Evolutionary conservation across 2,113 vertebrate genomes (phyloP).

Genomic region (Pollimyrus isidori): DNA sequence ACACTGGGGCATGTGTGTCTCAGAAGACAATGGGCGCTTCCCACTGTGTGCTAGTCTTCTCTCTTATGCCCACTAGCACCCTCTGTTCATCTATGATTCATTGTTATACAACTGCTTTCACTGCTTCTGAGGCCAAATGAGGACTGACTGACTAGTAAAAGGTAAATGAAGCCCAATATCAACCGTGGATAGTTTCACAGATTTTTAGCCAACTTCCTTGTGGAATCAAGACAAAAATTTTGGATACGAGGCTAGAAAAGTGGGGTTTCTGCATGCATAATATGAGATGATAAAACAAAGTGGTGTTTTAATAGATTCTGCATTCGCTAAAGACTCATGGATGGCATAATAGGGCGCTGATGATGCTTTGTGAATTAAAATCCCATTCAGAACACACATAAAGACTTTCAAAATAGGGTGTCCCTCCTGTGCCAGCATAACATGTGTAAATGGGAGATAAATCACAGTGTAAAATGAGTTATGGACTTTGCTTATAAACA

Average conservation of each 20-base stretch:
- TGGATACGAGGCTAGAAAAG: not conserved
- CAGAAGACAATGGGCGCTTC: conserved; percentile 8
- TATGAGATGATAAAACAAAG: not conserved
- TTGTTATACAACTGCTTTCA: conserved; percentile 5
- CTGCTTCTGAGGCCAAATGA: not conserved
- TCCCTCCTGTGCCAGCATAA: not conserved
- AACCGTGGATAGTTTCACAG: not conserved
- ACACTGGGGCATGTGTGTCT: not conserved
- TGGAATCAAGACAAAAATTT: not conserved
- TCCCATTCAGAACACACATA: not conserved
- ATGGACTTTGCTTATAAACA: not conserved
- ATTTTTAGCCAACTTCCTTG: conserved; percentile 7
- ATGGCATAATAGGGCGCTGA: not conserved
- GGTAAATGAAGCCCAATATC: not conserved
- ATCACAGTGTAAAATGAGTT: not conserved
- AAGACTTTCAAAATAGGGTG: not conserved
- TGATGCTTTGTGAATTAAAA: not conserved
- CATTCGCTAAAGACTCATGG: not conserved
- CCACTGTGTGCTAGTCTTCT: not conserved
- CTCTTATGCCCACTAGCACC: not conserved
- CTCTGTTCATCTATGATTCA: conserved; percentile 19
- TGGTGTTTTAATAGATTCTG: not conserved
- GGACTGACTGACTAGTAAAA: not conserved
- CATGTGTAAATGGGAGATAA: not conserved
- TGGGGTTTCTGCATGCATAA: not conserved